phyloP scores from a whole-genome alignment of 2,888 invertebrate species.

The Alviniconcha strummeri region DNA sequence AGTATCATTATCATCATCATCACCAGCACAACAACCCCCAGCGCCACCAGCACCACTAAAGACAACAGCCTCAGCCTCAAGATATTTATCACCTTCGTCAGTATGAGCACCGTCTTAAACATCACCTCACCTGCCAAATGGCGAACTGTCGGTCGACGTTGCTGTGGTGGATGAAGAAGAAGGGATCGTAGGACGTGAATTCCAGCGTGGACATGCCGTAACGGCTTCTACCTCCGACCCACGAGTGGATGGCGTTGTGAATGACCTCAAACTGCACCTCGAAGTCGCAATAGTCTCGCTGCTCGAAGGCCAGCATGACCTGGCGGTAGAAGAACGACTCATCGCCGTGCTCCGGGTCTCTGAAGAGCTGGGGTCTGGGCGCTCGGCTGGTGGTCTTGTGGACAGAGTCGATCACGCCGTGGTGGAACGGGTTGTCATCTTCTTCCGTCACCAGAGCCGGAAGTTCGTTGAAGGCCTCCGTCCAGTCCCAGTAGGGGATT shows the following conservation, averaged over 20 bases:
- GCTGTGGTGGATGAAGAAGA: slow-evolving; percentile 47
- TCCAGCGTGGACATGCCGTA: slow-evolving; percentile 47
- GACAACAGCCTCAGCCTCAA: neutral
- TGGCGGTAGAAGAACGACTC: slow-evolving; percentile 44
- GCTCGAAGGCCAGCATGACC: slow-evolving; percentile 43
- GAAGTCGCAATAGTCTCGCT: slow-evolving; percentile 48
- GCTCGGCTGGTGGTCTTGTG: slow-evolving; percentile 39
- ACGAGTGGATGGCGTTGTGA: slow-evolving; percentile 46
- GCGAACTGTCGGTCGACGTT: slow-evolving; percentile 46
- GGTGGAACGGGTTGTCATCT: slow-evolving; percentile 44
- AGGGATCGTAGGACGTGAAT: slow-evolving; percentile 45
- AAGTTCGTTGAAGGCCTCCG: slow-evolving; percentile 34
- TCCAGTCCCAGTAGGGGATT: slow-evolving; percentile 47
- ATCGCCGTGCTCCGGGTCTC: slow-evolving; percentile 42
- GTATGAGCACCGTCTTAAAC: no score
- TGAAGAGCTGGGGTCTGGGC: slow-evolving; percentile 43
- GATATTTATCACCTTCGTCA: neutral
- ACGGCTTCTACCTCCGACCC: slow-evolving; percentile 40
- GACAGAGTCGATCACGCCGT: slow-evolving; percentile 18
- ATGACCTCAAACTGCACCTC: slow-evolving; percentile 47
- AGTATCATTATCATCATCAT: no score
- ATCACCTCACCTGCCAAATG: slow-evolving; percentile 45
- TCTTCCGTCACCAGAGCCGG: slow-evolving; percentile 40
- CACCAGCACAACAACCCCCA: no score
- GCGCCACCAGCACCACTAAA: neutral